Base-by-base conservation (phyloP, 2,113 vertebrate genomes). In the Pipa parva region DNA sequence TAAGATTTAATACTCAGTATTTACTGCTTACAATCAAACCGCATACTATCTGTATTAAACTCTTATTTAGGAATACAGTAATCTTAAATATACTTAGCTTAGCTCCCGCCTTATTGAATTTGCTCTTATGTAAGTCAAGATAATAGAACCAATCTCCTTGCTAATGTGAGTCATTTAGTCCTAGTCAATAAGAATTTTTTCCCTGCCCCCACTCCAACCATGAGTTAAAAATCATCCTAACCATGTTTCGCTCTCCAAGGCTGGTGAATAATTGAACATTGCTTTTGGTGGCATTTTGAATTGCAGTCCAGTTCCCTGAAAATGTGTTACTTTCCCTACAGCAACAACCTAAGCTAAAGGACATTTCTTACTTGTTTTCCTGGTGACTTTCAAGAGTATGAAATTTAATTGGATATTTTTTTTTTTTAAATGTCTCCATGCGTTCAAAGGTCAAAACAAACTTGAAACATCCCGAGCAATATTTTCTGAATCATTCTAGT, bases 191-290 rank as follows among this genome's bases (percentile, higher is more conserved):
- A n/a, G n/a, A n/a, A n/a, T n/a, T n/a, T n/a, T n/a, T n/a, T n/a
- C n/a, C n/a, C n/a, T n/a, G n/a, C n/a, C n/a, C n/a, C n/a, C n/a
- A n/a, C n/a, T n/a, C n/a, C 27, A 60, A 17, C 56, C 56, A 45
- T 0, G 67, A 63, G 63, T 76, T 74, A 79, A 79, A 79, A 82
- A 80, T 80, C 81, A 63, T 46, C 69, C 73, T 50, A 76, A 73
- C 75, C 69, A 33, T 68, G 63, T 58, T 76, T 63, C 46, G 15
- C 33, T 70, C 78, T 75, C 26, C 59, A 76, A 73, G 76, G 69
- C 55, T 75, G 54, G 42, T 82, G 72, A 84, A 83, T 85, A 87
- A 81, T 81, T 81, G 80, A 85, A 77, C 63, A 69, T 59, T 60
- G 55, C 25, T 64, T 73, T 79, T n/a, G 71, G 51, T 1, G 12